Base-by-base conservation (phyloP, 2,888 invertebrate genomes). In the Timandra comae region DNA sequence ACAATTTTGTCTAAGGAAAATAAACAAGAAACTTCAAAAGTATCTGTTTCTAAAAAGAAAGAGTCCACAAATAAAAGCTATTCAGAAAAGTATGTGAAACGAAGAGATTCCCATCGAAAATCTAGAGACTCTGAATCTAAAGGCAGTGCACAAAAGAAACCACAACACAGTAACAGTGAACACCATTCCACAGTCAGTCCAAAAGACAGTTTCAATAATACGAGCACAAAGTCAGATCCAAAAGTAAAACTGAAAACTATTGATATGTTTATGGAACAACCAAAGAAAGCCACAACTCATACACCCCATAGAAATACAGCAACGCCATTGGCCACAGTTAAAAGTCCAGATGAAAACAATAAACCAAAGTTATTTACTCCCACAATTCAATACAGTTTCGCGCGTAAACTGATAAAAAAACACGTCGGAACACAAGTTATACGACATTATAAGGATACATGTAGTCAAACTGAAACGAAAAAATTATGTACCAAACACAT, bases 41-140 rank as follows among this genome's bases (percentile, higher is more conserved):
- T 16, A 5, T 6, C 16, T 16, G 16, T 5, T 16, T 5, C 4
- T 16, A 16, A 3, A 16, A 16, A 16, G 16, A 62, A 57, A 38
- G 63, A 63, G 22, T 36, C 46, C 21, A 38, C 45, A 40, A 62
- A 71, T 27, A 80, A 74, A 56, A 50, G 40, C 27, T 73, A 69
- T 47, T 73, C 74, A 38, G 77, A 81, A 24, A 84, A 81, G 49
- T 76, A 77, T 67, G 77, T 76, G 2, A 84, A 74, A 46, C 65
- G 79, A 43, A 84, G 80, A 79, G 71, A 74, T 50, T 31, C 55
- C 28, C 41, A 52, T 9, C 71, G 60, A 35, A 67, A 63, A 39
- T 31, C 52, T 5, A 66, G 56, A 50, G 54, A 63, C 20, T 63
- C 52, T 40, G 52, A 52, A 26, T 43, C 16, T 16, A 16, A 16